phyloP scores from a whole-genome alignment of 1,140 invertebrate genomes.

The Lerema accius region DNA sequence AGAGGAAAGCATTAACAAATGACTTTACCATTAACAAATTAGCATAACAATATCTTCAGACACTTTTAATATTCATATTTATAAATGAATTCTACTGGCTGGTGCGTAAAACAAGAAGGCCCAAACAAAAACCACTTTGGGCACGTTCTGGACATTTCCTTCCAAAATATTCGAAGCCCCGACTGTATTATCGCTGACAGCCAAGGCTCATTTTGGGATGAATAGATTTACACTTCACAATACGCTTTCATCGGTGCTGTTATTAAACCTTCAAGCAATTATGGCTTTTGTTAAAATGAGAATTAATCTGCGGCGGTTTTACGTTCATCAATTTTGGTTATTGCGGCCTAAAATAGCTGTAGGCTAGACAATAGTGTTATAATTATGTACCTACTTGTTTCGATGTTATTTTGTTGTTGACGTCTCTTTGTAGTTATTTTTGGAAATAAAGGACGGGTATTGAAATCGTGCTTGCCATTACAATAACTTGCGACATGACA shows the following conservation, averaged over 20 bases:
- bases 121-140: constrained; percentile 40
- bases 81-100: not conserved
- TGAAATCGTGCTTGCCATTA: no score
- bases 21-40: not conserved
- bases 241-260: constrained; percentile 37
- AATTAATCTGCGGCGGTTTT: not conserved
- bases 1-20: no score
- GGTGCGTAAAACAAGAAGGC: not conserved
- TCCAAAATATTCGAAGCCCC: constrained; percentile 35
- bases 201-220: constrained; percentile 35
- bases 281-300: constrained; percentile 16
- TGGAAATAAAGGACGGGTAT: no score
- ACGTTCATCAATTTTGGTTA: not conserved
- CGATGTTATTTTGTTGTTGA: no score
- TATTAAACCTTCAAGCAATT: constrained; percentile 32
- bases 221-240: constrained; percentile 32
- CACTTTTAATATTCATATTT: not conserved
- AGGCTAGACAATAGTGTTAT: not conserved
- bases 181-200: constrained; percentile 36
- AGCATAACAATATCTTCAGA: not conserved
- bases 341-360: not conserved
- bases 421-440: no score
- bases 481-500: no score
- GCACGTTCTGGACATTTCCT: constrained; percentile 43
- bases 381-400: not conserved